phyloP scores from a whole-genome alignment of 2,888 invertebrate species.

The Rhopalosiphum nymphaeae region DNA sequence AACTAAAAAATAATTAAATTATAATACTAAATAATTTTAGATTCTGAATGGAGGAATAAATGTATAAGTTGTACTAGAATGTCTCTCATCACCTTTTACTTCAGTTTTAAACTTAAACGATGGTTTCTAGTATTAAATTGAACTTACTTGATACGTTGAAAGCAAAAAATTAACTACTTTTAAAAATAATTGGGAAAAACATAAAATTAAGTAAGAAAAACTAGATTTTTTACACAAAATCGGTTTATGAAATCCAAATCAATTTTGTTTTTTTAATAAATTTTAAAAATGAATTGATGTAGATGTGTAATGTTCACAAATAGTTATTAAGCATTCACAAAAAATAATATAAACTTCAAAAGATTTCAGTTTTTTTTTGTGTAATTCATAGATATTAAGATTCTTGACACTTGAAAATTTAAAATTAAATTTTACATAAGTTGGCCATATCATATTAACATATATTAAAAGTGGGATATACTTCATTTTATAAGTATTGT shows the following conservation, averaged over 20 bases:
- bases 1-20: neutral
- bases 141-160: no score
- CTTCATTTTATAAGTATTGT: neutral
- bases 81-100: no score
- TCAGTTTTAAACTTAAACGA: no score
- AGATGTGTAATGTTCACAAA: neutral
- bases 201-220: no score
- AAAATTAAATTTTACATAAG: no score
- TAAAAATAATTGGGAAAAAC: no score
- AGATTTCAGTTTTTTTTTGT: neutral
- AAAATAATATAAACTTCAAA: neutral
- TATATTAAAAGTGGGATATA: neutral
- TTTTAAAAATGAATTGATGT: no score
- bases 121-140: no score
- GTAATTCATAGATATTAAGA: neutral
- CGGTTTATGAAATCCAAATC: no score
- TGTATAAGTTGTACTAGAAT: neutral
- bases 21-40: neutral
- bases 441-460: neutral
- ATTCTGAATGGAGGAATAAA: neutral
- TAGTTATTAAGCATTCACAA: neutral
- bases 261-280: no score
- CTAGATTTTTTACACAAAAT: no score
- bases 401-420: neutral
- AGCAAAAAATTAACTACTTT: no score